A percentile compares a stretch with the other conserved stretches of the same genome.
Conservation (phyloP, 2,797 vertebrate genomes). For the Anabas testudineus region DNA sequence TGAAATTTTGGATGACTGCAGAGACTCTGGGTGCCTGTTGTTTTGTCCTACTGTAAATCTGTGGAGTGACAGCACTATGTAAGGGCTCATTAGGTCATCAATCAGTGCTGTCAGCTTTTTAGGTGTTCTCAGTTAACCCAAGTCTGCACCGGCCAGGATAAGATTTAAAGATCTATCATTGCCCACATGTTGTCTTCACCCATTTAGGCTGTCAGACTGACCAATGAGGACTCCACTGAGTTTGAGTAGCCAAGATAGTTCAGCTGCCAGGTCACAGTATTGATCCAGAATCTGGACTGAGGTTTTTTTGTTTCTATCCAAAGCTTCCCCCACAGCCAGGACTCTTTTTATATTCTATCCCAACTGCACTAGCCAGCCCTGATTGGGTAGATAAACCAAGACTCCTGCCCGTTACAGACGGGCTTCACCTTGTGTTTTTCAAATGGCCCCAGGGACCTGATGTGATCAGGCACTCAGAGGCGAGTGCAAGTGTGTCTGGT, state of each 20-base stretch:
- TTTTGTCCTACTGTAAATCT: conserved; percentile 27
- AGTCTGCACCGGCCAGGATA: conserved; percentile 28
- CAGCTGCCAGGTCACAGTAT: conserved; percentile 38
- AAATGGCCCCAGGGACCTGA: conserved; percentile 54
- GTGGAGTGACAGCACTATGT: conserved; percentile 31
- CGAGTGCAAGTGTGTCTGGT: conserved; percentile 59
- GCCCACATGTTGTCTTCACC: conserved; percentile 38
- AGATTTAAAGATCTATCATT: conserved; percentile 55
- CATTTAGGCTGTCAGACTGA: conserved; percentile 51
- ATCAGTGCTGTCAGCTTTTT: conserved; percentile 48
- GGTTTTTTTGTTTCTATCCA: conserved; percentile 2
- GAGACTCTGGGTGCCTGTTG: not conserved
- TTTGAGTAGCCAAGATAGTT: conserved; percentile 47
- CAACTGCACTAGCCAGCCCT: conserved; percentile 14
- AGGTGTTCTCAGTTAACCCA: conserved; percentile 40
- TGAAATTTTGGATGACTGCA: not conserved
- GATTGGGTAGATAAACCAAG: conserved; percentile 63
- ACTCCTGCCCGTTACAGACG: conserved; percentile 26
- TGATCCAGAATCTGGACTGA: conserved; percentile 51
- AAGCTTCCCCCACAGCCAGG: not conserved
- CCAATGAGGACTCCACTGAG: conserved; percentile 38
- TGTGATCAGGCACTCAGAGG: conserved; percentile 65
- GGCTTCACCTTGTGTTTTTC: conserved; percentile 69
- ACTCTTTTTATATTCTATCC: conserved; percentile 24
- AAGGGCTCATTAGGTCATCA: conserved; percentile 51